phyloP scores from a whole-genome alignment of 2,888 invertebrate species.

The Caenorhabditis zanzibari region DNA sequence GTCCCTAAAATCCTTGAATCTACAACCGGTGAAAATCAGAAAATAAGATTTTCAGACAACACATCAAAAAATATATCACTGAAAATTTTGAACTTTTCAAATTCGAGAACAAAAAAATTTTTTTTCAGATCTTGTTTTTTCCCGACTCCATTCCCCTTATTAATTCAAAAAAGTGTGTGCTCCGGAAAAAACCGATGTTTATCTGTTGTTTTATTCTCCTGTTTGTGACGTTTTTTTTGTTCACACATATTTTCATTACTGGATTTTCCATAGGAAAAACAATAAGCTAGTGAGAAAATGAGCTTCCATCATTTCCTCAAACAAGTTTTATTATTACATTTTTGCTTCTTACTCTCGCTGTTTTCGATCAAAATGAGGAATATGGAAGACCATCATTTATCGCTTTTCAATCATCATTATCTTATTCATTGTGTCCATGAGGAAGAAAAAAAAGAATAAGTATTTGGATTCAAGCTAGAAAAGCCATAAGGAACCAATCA shows the following conservation, averaged over 20 bases:
- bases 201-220: background rate
- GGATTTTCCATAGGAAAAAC: background rate
- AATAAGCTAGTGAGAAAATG: background rate
- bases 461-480: background rate
- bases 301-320: constrained; percentile 10
- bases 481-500: constrained; percentile 47
- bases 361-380: background rate
- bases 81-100: too few species aligned
- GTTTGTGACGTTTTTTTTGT: constrained; percentile 8
- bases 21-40: too few species aligned
- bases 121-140: too few species aligned
- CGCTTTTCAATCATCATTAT: constrained; percentile 45
- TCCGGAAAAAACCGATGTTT: background rate
- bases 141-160: too few species aligned
- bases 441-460: background rate
- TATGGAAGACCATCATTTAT: constrained; percentile 11
- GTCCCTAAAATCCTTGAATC: too few species aligned
- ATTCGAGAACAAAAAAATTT: too few species aligned
- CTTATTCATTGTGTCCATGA: background rate
- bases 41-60: too few species aligned
- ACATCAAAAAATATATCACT: too few species aligned
- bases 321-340: constrained; percentile 25
- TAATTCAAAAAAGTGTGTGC: background rate
- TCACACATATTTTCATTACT: constrained; percentile 44
- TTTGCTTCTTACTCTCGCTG: background rate